A percentile compares a stretch with the other conserved stretches of the same genome.
Evolutionary conservation across 1,140 invertebrate species (phyloP).

Genomic region (Drosophila subpulchrella): DNA sequence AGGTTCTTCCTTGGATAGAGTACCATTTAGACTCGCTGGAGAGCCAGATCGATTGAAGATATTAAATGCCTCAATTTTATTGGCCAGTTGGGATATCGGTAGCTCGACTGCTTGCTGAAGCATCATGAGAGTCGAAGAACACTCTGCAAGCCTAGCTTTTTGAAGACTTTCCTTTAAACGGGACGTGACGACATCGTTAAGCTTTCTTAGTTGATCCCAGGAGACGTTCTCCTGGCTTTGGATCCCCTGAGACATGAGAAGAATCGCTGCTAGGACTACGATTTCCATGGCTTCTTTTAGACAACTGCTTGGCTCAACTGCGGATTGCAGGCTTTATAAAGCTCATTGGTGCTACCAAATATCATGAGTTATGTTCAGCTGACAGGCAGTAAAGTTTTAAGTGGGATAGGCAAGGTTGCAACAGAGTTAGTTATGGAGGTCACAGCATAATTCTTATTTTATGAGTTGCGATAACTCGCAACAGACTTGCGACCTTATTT

Average conservation of each 20-base stretch:
- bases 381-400: slow-evolving; percentile 1
- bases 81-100: slow-evolving; percentile 33
- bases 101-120: slow-evolving; percentile 28
- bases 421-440: background rate
- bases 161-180: slow-evolving; percentile 27
- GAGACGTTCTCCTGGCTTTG: background rate
- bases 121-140: background rate
- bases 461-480: background rate
- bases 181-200: slow-evolving; percentile 28
- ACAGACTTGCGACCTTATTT: background rate
- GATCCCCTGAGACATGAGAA: background rate
- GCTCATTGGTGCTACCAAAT: background rate
- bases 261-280: background rate
- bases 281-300: slow-evolving; percentile 3
- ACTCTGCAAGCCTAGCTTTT: background rate
- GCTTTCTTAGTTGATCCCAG: background rate
- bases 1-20: background rate
- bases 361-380: slow-evolving; percentile 8
- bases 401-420: too few relatives aligned
- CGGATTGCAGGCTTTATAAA: slow-evolving; percentile 6
- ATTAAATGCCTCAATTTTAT: slow-evolving; percentile 44
- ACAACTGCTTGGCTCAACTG: background rate
- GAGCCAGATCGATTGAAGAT: slow-evolving; percentile 1
- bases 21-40: background rate
- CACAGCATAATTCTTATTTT: background rate